These are phyloP conservation scores for Datnioides undecimradiatus DNA, from an alignment of 2,113 vertebrate genomes.

Conservation along the genomic window DNA sequence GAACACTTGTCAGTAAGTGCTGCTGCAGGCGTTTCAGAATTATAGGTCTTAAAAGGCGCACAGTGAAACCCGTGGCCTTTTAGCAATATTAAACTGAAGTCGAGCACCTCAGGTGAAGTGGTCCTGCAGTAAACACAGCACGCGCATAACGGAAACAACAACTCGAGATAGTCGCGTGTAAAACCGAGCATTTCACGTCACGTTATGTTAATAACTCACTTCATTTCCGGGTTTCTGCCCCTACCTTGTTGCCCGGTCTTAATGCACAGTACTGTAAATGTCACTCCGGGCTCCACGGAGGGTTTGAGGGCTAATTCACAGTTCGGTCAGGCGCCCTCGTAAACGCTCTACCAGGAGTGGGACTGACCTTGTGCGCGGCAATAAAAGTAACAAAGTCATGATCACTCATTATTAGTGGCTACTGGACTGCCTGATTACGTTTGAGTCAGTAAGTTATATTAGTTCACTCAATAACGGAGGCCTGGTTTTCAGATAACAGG, in stretches of 20 bases:
- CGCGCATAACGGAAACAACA: background rate
- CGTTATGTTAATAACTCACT: background rate
- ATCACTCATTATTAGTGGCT: conserved; percentile 32
- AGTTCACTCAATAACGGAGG: background rate
- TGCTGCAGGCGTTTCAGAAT: background rate
- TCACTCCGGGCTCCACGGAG: conserved; percentile 33
- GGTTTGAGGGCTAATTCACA: conserved; percentile 43
- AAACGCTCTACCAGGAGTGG: conserved; percentile 20
- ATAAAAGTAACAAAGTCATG: conserved; percentile 48
- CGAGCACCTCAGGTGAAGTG: background rate
- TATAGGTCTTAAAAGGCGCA: background rate
- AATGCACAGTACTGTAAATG: conserved; percentile 19
- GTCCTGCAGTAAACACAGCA: conserved; percentile 11
- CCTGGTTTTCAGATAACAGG: background rate
- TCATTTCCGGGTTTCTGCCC: background rate
- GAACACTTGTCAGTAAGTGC: background rate
- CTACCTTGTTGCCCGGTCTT: background rate
- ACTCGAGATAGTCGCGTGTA: background rate
- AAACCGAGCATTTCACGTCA: background rate
- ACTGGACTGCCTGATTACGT: background rate
- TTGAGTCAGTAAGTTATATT: background rate
- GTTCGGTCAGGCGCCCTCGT: conserved; percentile 39
- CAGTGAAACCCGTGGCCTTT: background rate
- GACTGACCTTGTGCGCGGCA: conserved; percentile 41
- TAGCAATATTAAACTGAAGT: background rate